Evolutionary conservation across 2,888 invertebrate species (phyloP).

Genomic region (Heteropelma amictum): DNA sequence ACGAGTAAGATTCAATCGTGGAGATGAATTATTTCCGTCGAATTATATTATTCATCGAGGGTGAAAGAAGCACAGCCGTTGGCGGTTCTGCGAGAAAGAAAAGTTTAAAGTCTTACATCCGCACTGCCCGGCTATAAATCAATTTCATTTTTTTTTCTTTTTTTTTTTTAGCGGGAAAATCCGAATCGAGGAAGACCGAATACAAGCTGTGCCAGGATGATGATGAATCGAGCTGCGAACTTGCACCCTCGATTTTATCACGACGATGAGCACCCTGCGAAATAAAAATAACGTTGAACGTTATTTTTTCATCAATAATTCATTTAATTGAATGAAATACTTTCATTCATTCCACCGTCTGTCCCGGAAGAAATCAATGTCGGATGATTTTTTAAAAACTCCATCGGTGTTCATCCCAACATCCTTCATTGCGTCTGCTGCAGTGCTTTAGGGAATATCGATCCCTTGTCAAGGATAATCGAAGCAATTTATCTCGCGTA

Average conservation of each 20-base stretch:
- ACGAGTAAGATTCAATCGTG: too few species aligned
- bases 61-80: not conserved
- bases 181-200: slow-evolving; percentile 12
- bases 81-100: slow-evolving; percentile 3
- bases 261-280: not conserved
- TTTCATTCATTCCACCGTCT: not conserved
- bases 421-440: slow-evolving; percentile 1
- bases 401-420: not conserved
- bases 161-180: not conserved
- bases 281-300: not conserved
- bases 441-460: slow-evolving; percentile 9
- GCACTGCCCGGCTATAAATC: too few species aligned
- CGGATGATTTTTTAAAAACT: not conserved
- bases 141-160: too few species aligned
- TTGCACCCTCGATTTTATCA: not conserved
- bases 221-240: not conserved
- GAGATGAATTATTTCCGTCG: too few species aligned
- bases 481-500: not conserved
- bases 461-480: slow-evolving; percentile 29
- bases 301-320: too few species aligned
- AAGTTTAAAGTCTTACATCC: too few species aligned
- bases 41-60: not conserved
- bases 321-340: too few species aligned
- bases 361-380: not conserved
- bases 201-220: slow-evolving; percentile 8